Evolutionary conservation across 2,797 vertebrate genomes (phyloP), one percentile per base, ranked within the genome.

Genomic region (Peromyscus aztecus): DNA sequence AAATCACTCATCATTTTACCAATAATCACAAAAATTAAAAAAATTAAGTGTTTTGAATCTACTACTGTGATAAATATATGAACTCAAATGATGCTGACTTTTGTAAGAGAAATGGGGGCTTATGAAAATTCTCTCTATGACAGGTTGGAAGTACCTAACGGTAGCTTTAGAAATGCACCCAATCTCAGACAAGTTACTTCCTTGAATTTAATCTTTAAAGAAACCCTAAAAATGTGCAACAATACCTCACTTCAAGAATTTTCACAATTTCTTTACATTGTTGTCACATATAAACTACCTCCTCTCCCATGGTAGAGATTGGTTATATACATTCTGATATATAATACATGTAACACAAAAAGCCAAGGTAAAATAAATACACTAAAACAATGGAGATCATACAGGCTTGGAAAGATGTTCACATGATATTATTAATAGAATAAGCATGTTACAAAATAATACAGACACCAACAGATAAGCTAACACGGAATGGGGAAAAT

Each of bases 261-360:
- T 92, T 90, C 16, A 77, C 81, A 63, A 59, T 0, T 21, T 77
- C 4, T 83, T 95, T 80, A 84, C 57, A 17, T 87, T 95, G 63
- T 37, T 92, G 55, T 89, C n/a, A 97, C 93, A 91, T 91, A 29
- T 0, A 69, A 85, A 65, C 63, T 91, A 67, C 4, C 13, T 94
- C 10, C 89, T 13, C 17, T 40, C 13, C 17, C 81, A 12, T 73
- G 69, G n/a, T 67, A 82, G 19, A 57, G 23, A 94, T 8, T 77
- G 37, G 27, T 57, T 49, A 65, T 65, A 37, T 90, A 83, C 91
- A 92, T 87, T 76, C 23, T 93, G 23, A 63, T 77, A 27, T 7
- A 89, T 43, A 43, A 43, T 43, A 43, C 23, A 81, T 86, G n/a
- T 9, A 86, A 46, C 67, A 57, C 24, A 76, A 21, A 83, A 86